Percentiles rank a stretch among this genome's conserved stretches.
Conservation (phyloP, 1,140 invertebrate species). For the Ylistrum balloti region DNA sequence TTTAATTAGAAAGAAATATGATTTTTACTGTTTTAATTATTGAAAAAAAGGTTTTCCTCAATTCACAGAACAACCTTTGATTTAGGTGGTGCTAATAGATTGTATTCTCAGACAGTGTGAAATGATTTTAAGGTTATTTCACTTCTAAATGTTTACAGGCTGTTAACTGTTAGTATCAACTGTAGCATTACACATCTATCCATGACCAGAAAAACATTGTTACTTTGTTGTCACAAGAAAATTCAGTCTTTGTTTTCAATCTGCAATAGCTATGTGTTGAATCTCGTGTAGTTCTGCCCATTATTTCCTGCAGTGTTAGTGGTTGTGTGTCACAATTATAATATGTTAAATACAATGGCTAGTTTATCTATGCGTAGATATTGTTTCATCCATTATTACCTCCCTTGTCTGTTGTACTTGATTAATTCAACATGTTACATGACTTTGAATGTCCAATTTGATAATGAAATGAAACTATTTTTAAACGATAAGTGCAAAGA, state of each 20-base stretch:
- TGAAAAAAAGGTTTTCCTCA: conserved; percentile 13
- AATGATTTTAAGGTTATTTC: neutral
- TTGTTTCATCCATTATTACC: neutral
- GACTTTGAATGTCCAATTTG: too few species aligned
- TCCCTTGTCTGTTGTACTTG: neutral
- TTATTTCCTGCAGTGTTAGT: neutral
- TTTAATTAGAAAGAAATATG: neutral
- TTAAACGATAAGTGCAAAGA: too few species aligned
- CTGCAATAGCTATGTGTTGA: neutral
- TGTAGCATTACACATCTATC: neutral
- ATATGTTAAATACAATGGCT: neutral
- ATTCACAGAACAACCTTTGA: neutral
- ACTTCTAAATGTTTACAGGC: neutral
- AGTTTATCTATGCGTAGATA: neutral
- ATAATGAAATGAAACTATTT: too few species aligned
- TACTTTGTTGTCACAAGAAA: too few species aligned
- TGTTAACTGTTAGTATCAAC: neutral
- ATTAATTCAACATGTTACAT: too few species aligned
- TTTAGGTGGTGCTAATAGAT: conserved; percentile 28
- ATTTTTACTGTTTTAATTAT: neutral
- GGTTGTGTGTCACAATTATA: neutral
- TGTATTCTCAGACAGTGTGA: neutral
- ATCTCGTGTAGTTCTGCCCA: neutral
- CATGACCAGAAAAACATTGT: neutral
- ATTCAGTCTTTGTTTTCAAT: neutral